These are phyloP conservation scores for Metaphire vulgaris DNA, from an alignment of 1,140 invertebrate genomes.

Conservation along the genomic window DNA sequence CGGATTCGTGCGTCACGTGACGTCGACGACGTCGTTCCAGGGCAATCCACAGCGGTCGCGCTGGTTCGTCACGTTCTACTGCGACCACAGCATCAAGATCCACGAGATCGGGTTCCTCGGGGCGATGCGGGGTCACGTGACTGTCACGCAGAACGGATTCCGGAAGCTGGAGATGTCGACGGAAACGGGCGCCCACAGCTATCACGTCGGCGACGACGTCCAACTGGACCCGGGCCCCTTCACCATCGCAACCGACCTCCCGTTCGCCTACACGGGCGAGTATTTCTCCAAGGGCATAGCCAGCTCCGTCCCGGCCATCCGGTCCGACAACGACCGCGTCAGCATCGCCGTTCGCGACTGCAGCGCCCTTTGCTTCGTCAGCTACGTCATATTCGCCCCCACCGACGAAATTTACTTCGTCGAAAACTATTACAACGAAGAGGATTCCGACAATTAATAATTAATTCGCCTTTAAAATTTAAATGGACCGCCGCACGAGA, in stretches of 20 bases:
- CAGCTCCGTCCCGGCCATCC: not conserved
- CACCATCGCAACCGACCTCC: constrained; percentile 10
- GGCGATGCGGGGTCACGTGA: not conserved
- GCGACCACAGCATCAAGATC: constrained; percentile 12
- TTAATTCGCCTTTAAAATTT: too few relatives aligned
- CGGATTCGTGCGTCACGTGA: constrained; percentile 14
- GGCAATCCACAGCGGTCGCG: constrained; percentile 17
- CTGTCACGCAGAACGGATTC: constrained; percentile 15
- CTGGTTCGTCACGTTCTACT: constrained; percentile 11
- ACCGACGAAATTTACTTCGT: constrained; percentile 19
- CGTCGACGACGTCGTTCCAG: not conserved
- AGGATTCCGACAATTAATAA: too few relatives aligned
- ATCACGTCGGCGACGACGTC: constrained; percentile 13
- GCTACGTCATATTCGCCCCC: constrained; percentile 6
- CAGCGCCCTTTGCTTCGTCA: constrained; percentile 9
- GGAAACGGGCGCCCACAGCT: not conserved
- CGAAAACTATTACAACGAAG: constrained; percentile 16
- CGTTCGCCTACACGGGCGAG: constrained; percentile 16
- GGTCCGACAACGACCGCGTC: constrained; percentile 10
- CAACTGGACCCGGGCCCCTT: constrained; percentile 9
- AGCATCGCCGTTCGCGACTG: constrained; percentile 4
- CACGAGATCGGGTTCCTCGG: constrained; percentile 15
- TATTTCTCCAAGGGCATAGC: constrained; percentile 17
- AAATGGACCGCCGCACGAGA: too few relatives aligned
- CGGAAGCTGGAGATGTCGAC: constrained; percentile 19